A percentile compares a stretch with the other conserved stretches of the same genome.
Conservation (phyloP, 35 echinoderm and acorn worm genomes). For the Eucidaris tribuloides region DNA sequence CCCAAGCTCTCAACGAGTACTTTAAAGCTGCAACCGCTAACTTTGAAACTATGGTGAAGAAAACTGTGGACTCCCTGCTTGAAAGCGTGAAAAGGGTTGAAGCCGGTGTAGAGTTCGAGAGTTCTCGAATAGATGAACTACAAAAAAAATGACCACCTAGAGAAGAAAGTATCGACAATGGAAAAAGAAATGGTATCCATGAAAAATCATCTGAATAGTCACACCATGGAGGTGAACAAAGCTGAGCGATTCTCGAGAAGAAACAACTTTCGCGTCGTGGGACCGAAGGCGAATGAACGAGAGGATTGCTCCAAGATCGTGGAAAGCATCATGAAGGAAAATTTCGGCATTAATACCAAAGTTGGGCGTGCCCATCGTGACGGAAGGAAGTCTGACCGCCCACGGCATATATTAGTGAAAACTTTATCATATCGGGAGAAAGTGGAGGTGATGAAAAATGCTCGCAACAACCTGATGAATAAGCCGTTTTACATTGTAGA, state of each 20-base stretch:
- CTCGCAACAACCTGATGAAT: neutral
- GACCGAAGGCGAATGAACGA: neutral
- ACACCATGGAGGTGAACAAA: neutral
- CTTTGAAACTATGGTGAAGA: neutral
- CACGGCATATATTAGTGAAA: slow-evolving; percentile 23
- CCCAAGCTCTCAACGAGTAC: neutral
- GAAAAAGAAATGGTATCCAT: neutral
- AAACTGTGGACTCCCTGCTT: neutral
- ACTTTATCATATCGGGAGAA: slow-evolving; percentile 20
- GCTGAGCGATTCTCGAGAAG: neutral
- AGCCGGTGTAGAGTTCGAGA: neutral
- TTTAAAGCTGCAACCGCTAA: neutral
- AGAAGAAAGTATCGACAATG: neutral
- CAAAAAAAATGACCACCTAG: neutral
- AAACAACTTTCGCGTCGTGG: neutral
- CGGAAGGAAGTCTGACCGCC: neutral
- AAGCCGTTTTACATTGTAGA: slow-evolving; percentile 18
- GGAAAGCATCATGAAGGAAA: neutral
- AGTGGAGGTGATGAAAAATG: slow-evolving; percentile 4
- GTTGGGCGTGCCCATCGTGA: slow-evolving; percentile 41
- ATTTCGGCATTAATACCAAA: neutral
- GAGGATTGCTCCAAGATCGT: neutral
- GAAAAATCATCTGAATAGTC: neutral
- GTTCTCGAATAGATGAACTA: neutral
- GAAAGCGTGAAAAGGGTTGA: no score